A percentile compares a stretch with the other conserved stretches of the same genome.
phyloP scores from a whole-genome alignment of 2,113 vertebrate species.

The Caranx ignobilis region DNA sequence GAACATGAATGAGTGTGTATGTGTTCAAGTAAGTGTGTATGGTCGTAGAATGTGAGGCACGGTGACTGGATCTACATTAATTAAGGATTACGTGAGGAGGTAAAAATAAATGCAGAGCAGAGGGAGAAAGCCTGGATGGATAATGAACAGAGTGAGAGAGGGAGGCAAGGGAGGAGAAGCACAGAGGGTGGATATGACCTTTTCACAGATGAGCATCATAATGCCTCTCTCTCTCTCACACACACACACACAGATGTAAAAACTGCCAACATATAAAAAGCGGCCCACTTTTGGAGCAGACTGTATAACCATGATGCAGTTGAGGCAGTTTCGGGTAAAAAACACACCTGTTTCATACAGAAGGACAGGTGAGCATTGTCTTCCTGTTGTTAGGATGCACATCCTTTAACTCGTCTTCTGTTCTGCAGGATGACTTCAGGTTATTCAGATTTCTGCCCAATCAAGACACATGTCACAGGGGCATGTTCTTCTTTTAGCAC shows the following conservation, averaged over 20 bases:
- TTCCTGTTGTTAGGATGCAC: neutral
- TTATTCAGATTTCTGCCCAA: neutral
- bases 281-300: constrained; percentile 12
- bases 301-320: neutral
- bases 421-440: neutral
- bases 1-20: constrained; percentile 61
- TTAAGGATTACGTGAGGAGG: constrained; percentile 80
- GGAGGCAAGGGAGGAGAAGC: constrained; percentile 60
- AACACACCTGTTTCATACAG: neutral
- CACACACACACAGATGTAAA: constrained; percentile 19
- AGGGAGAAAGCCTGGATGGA: constrained; percentile 68
- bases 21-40: constrained; percentile 48
- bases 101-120: constrained; percentile 79
- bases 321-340: neutral
- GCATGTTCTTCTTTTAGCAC: neutral
- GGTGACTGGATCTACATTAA: constrained; percentile 77
- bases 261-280: constrained; percentile 38
- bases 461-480: neutral
- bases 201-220: constrained; percentile 76
- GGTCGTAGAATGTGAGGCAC: constrained; percentile 63
- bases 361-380: neutral
- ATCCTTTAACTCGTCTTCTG: too few relatives aligned
- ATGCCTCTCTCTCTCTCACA: constrained; percentile 47
- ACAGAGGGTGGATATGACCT: constrained; percentile 77
- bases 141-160: constrained; percentile 68